These are phyloP conservation scores for Macrobrachium nipponense DNA, from an alignment of 1,140 invertebrate genomes.

Conservation along the genomic window DNA sequence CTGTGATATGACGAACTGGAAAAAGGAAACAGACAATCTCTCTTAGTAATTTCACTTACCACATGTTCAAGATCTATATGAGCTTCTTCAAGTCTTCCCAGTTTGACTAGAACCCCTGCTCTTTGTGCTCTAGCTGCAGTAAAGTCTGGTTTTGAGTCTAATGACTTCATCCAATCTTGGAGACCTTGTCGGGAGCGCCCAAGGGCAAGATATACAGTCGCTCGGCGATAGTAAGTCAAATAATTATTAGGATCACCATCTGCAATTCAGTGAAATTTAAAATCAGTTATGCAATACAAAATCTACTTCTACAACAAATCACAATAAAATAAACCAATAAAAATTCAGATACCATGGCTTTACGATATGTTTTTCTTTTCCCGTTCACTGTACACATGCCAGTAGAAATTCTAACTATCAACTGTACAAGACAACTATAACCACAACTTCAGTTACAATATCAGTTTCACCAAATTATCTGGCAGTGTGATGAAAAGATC, in stretches of 20 bases:
- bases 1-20: too few relatives aligned
- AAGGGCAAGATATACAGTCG: conserved; percentile 95
- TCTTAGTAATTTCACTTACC: conserved; percentile 71
- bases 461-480: too few relatives aligned
- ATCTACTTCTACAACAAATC: background rate
- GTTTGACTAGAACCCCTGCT: conserved; percentile 88
- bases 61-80: conserved; percentile 85
- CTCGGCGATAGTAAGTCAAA: conserved; percentile 93
- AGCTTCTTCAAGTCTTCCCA: conserved; percentile 86
- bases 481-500: too few relatives aligned
- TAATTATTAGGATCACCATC: conserved; percentile 97
- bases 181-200: conserved; percentile 96
- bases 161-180: conserved; percentile 91
- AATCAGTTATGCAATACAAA: background rate
- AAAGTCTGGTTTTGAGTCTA: conserved; percentile 95
- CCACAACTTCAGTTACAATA: too few relatives aligned
- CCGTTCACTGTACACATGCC: too few relatives aligned
- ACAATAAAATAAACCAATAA: background rate
- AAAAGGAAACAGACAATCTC: background rate
- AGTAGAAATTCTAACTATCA: too few relatives aligned
- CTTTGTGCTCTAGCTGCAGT: conserved; percentile 87
- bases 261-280: conserved; percentile 70
- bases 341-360: background rate
- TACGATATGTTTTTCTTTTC: too few relatives aligned
- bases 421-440: too few relatives aligned